Evolutionary conservation across 2,113 vertebrate species (phyloP), one percentile per base, ranked within the genome.

Genomic region (Myotis yumanensis): DNA sequence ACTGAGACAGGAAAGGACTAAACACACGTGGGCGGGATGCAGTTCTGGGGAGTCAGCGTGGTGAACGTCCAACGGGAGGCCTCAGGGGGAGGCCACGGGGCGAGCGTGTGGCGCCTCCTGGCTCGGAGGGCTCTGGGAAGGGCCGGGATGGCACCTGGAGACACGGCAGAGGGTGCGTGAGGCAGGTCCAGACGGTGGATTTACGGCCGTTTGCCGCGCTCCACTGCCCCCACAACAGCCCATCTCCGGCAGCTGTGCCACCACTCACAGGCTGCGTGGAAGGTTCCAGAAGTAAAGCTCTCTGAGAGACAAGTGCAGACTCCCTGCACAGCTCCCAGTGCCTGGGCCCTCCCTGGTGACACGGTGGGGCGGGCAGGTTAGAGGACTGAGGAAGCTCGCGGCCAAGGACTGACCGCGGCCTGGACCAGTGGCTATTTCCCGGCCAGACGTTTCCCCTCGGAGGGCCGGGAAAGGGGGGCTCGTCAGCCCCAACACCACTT

Each of bases 41-140:
- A 46, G 66, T 64, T 72, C 20, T 46, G 64, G 80, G 28, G 75
- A 51, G 30, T 82, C 35, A 51, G 52, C 10, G 51, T n/a, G 22
- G 57, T 32, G 76, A 51, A 62, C 35, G 28, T 5, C 57, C 71
- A 22, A 11, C 22, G 43, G 51, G 32, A 73, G 30, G 14, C 11
- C 20, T 20, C 20, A 17, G 17, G 2, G 2, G 16, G 48, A 87
- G 12, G 35, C 57, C 20, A 8, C 3, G 0, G 46, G 30, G 35
- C 25, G 35, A n/a, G 37, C 59, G 12, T 2, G 0, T 8, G 5
- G 5, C 0, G 0, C 43, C 35, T 83, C 11, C 48, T n/a, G 23
- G 37, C 30, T 10, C 4, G 22, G 85, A 51, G 64, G 35, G 40
- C 69, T 46, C 51, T 3, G 40, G 18, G 43, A 73, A 69, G 62